Evolutionary conservation across 30 jellyfish, hydroid and myxozoan genomes (phyloP).

Genomic region (Morbakka virulenta): DNA sequence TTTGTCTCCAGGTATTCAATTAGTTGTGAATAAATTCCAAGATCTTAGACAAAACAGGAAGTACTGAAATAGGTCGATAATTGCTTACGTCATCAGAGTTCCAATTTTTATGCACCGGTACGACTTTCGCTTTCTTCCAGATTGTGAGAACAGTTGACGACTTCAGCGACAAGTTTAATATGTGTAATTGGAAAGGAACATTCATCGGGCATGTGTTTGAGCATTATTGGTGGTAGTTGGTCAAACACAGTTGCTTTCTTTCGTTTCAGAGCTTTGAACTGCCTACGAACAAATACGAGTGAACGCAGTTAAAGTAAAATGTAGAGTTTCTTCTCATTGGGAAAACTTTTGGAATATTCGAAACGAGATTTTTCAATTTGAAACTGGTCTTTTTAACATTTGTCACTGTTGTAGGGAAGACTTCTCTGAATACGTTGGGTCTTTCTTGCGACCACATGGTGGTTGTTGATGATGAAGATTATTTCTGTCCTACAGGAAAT

Average conservation of each 20-base stretch:
- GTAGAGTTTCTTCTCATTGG: not conserved
- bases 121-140: conserved; percentile 18
- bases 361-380: conserved; percentile 22
- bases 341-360: conserved; percentile 15
- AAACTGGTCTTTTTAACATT: conserved; percentile 4
- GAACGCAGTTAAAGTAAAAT: conserved; percentile 2
- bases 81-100: conserved; percentile 12
- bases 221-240: conserved; percentile 32
- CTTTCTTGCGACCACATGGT: not conserved
- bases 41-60: conserved; percentile 14
- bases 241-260: conserved; percentile 3
- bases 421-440: conserved; percentile 22
- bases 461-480: no score
- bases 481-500: no score
- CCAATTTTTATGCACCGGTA: conserved; percentile 20
- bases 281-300: not conserved
- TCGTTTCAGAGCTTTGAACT: not conserved
- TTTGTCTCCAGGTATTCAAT: no score
- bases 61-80: conserved; percentile 29
- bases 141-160: conserved; percentile 1
- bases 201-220: not conserved
- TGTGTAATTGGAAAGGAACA: conserved; percentile 2
- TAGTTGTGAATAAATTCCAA: no score
- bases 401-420: conserved; percentile 13
- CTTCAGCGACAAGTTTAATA: not conserved